Conservation (phyloP, 2,113 vertebrate species). For the Oncorhynchus nerka region DNA sequence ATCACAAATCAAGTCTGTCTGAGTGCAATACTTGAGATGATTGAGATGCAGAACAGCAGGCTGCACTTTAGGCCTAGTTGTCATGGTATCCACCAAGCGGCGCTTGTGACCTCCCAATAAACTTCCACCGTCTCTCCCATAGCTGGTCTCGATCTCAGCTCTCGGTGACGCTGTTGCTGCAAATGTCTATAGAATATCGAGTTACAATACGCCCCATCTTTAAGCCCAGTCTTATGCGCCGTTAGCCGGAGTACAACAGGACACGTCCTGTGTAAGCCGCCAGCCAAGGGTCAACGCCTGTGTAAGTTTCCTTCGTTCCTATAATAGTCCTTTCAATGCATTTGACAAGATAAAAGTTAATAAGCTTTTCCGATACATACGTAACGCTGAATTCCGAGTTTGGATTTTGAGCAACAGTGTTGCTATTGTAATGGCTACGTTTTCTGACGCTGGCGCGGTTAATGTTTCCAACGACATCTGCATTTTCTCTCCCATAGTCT, state of each 20-base stretch:
- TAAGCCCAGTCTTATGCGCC: slow-evolving; percentile 59
- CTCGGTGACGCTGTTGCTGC: slow-evolving; percentile 31
- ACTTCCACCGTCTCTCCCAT: slow-evolving; percentile 5
- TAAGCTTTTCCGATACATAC: neutral
- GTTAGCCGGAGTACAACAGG: slow-evolving; percentile 56
- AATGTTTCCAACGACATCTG: no score
- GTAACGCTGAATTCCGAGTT: neutral
- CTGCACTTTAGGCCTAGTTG: slow-evolving; percentile 27
- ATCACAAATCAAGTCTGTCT: neutral
- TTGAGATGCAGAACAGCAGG: slow-evolving; percentile 8
- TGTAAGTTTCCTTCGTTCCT: slow-evolving; percentile 56
- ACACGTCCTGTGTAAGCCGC: slow-evolving; percentile 38
- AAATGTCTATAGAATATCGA: slow-evolving; percentile 63
- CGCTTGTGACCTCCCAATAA: slow-evolving; percentile 47
- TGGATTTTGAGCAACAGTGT: slow-evolving; percentile 27
- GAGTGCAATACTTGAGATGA: neutral
- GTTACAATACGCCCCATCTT: slow-evolving; percentile 70
- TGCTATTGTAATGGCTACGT: slow-evolving; percentile 30
- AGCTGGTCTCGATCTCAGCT: slow-evolving; percentile 24
- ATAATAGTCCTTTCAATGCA: neutral
- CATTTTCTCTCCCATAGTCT: no score
- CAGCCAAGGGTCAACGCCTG: slow-evolving; percentile 21
- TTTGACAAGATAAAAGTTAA: neutral
- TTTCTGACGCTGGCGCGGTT: slow-evolving; percentile 20
- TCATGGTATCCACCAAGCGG: slow-evolving; percentile 66